Evolutionary conservation across 2,113 vertebrate genomes (phyloP), one percentile per base, ranked within the genome.

Genomic region (Butorides virescens): DNA sequence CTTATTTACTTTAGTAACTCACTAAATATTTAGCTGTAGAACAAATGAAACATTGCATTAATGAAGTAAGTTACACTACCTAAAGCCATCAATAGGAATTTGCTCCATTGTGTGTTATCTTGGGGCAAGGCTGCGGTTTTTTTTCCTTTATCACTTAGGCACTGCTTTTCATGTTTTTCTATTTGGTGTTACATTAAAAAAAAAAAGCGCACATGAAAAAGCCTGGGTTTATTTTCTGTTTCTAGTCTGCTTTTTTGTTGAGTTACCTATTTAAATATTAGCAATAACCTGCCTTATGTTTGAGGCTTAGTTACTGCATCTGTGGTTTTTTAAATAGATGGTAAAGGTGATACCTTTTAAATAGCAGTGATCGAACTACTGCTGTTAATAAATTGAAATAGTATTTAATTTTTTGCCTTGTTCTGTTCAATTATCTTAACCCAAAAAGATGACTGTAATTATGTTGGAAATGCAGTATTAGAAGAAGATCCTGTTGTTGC

Each of bases 51-150:
- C 53, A 37, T 86, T 59, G 14, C 50, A 53, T 93, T 92, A 92
- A 67, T 95, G 15, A 81, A 88, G 73, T 77, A 90, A 58, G 61
- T 68, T 78, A 46, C 13, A 44, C 27, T 86, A 18, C 42, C 55
- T 30, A 47, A 70, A 55, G 53, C 74, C 36, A 10, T 30, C 71
- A 5, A 52, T 88, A 90, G 96, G 90, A 85, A 92, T 91, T 88
- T 63, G 82, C 71, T 98, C 96, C 97, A 91, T 92, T 98, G 97
- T 96, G 96, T 59, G 59, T 97, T 93, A 68, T 95, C 96, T 80
- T 66, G 56, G 91, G 84, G 75, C 96, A 96, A 94, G 90, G 62
- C 79, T 97, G 78, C 26, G 12, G 46, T 95, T 91, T 73, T 52
- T 52, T 73, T 66, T 9, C 56, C 42, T 91, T 90, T 95, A 68